Evolutionary conservation across 2,888 invertebrate genomes (phyloP), one percentile per base, ranked within the genome.

Genomic region (Steinernema carpocapsae): DNA sequence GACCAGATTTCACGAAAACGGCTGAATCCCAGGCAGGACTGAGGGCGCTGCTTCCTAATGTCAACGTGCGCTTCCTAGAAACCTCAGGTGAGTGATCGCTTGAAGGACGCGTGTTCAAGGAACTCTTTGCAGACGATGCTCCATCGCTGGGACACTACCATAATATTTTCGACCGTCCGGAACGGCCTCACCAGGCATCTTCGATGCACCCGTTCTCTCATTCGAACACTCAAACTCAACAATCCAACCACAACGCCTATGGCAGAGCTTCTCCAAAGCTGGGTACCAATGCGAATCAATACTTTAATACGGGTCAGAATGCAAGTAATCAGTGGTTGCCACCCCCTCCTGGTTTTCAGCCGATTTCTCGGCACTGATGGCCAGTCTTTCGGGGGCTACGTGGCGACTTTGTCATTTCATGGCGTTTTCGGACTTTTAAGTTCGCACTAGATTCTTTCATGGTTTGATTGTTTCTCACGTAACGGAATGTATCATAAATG

Each of bases 21-120:
- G 22, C 32, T 17, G 83, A 83, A 45, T 82, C 79, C 79, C 82
- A 83, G 73, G 79, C 81, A 42, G 80, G 79, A 14, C 74, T 84
- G 74, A 82, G 83, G 74, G 83, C 85, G 3, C 73, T 86, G 22
- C 75, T 86, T n/a, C 85, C 85, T 14, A 85, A 84, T 70, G 85
- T 85, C 42, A 86, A 85, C 73, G 84, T 86, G 3, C 78, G 83
- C 17, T 86, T 86, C 19, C 32, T 64, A 10, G 64, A 64, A 64
- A 64, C 29, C 24, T 29, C 64, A 64, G 64, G 64, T 64, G 37
- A 32, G 64, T 37, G 37, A 6, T 37, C 3, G 37, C 10, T 3
- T 37, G 37, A 10, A 10, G 10, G 37, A 37, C 37, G 4, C 37
- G 37, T 37, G 37, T 37, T 37, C 37, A 37, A 6, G 10, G 37